These are phyloP conservation scores for Netelia virgata DNA, from an alignment of 2,888 invertebrate genomes.

Conservation along the genomic window DNA sequence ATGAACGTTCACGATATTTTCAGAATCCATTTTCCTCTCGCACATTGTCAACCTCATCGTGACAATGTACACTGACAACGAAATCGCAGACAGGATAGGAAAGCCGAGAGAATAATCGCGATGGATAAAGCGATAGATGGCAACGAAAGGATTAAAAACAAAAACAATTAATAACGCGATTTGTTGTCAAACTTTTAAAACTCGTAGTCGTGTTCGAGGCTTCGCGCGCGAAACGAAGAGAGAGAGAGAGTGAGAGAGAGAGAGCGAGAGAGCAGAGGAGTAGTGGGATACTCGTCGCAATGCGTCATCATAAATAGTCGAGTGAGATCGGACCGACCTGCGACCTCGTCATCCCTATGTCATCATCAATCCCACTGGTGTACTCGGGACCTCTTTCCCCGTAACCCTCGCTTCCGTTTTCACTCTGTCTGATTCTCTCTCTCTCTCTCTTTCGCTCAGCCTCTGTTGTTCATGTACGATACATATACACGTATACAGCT, in stretches of 20 bases:
- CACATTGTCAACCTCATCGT: too few species aligned
- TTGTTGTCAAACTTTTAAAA: too few species aligned
- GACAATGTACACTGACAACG: background rate
- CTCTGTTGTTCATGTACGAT: background rate
- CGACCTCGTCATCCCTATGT: slow-evolving; percentile 72
- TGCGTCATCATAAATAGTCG: slow-evolving; percentile 81
- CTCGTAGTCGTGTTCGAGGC: too few species aligned
- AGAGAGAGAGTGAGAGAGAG: background rate
- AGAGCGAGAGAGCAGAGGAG: slow-evolving; percentile 21
- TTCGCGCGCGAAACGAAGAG: background rate
- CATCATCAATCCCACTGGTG: slow-evolving; percentile 71
- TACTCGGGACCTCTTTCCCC: slow-evolving; percentile 47
- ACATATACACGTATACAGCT: background rate
- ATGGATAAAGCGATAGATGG: background rate
- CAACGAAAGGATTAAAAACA: too few species aligned
- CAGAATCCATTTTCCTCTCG: too few species aligned
- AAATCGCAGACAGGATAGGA: background rate
- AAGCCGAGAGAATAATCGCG: background rate
- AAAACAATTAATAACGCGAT: too few species aligned
- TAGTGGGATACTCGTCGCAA: slow-evolving; percentile 72
- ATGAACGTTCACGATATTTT: background rate
- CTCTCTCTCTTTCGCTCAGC: slow-evolving; percentile 5
- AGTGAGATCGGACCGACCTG: slow-evolving; percentile 66
- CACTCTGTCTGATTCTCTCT: slow-evolving; percentile 34
- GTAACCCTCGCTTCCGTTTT: slow-evolving; percentile 46